Evolutionary conservation across 2,113 vertebrate genomes (phyloP).

Genomic region (Nothoprocta pentlandii): DNA sequence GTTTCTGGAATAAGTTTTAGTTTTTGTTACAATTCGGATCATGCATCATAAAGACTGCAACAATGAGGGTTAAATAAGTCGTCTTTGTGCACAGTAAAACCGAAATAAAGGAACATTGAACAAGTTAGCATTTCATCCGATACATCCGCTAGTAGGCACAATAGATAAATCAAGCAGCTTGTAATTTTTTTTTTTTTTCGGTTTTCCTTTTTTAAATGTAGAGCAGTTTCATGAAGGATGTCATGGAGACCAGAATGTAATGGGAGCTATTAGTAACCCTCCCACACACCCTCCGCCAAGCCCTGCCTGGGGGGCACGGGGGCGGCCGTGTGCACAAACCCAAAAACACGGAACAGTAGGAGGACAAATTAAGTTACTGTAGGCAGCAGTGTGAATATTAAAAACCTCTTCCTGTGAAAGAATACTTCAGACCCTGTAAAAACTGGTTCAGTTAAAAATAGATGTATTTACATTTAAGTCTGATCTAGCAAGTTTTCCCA

Average conservation of each 20-base stretch:
- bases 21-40: conserved; percentile 59
- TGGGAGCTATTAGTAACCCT: conserved; percentile 43
- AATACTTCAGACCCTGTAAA: conserved; percentile 76
- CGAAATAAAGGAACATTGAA: conserved; percentile 75
- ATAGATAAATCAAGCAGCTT: conserved; percentile 74
- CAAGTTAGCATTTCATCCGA: conserved; percentile 73
- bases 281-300: conserved; percentile 34
- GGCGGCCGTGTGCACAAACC: conserved; percentile 40
- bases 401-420: conserved; percentile 73
- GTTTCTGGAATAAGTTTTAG: conserved; percentile 53
- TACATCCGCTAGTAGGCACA: conserved; percentile 76
- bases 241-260: conserved; percentile 46
- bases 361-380: conserved; percentile 59
- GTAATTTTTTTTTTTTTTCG: neutral
- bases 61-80: conserved; percentile 70
- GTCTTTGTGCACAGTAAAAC: conserved; percentile 71
- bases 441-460: conserved; percentile 77
- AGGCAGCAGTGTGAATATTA: conserved; percentile 71
- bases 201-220: neutral
- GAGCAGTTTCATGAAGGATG: conserved; percentile 57
- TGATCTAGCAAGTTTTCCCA: conserved; percentile 69
- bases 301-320: neutral
- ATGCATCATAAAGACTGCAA: conserved; percentile 70
- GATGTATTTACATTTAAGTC: conserved; percentile 76
- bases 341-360: conserved; percentile 62